A percentile compares a stretch with the other conserved stretches of the same genome.
Conservation (phyloP, 2,888 invertebrate genomes). For the Cylindroiulus punctatus region DNA sequence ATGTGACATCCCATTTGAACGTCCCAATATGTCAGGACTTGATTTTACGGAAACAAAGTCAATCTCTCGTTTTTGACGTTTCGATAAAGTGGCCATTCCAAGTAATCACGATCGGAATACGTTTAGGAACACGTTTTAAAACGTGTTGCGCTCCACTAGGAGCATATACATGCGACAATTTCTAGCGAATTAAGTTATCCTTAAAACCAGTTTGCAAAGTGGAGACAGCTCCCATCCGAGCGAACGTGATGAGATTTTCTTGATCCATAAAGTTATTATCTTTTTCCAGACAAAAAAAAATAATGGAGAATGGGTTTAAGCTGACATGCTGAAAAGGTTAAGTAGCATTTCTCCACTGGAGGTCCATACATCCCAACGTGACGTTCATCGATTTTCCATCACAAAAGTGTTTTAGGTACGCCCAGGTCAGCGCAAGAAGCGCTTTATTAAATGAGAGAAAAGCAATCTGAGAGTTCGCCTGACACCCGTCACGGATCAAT, state of each 20-base stretch:
- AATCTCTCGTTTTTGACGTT: too few relatives aligned
- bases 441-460: neutral
- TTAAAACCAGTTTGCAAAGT: neutral
- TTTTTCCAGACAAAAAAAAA: neutral
- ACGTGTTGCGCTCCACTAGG: too few relatives aligned
- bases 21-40: too few relatives aligned
- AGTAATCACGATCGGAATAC: too few relatives aligned
- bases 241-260: slow-evolving; percentile 21
- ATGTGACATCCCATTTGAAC: too few relatives aligned
- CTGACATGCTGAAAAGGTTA: neutral
- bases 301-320: slow-evolving; percentile 2
- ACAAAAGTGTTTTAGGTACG: neutral
- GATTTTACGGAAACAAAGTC: too few relatives aligned
- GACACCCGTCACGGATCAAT: neutral
- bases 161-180: too few relatives aligned
- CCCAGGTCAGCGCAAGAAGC: neutral
- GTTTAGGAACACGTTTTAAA: too few relatives aligned
- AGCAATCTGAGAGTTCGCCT: neutral
- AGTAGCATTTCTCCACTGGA: neutral
- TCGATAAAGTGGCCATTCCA: too few relatives aligned
- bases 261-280: neutral
- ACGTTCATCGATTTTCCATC: neutral
- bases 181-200: too few relatives aligned
- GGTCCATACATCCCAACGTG: neutral
- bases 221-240: neutral